Evolutionary conservation across 2,113 vertebrate species (phyloP), one percentile per base, ranked within the genome.

Genomic region (Tauraco erythrolophus): DNA sequence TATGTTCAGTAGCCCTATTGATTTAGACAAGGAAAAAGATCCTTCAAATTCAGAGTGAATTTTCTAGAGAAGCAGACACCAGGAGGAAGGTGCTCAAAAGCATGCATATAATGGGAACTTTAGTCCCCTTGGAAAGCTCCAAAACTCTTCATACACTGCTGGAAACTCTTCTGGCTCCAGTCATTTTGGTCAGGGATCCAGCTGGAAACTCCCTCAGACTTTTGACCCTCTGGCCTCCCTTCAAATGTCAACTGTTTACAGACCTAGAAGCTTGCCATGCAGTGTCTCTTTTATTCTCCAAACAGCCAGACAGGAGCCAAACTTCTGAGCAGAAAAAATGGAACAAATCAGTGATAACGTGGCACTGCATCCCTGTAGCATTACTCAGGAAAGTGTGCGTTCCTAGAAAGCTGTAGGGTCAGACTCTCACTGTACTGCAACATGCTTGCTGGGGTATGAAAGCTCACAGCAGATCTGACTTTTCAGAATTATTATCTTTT

Each of bases 281-380:
- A 54, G 27, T 15, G 88, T 18, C 41, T 81, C 27, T 79, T 68
- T 48, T 9, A n/a, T 6, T 21, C 48, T 69, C 70, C 31, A 27
- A 68, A n/a, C 6, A 77, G 41, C 35, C 57, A 68, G 35, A 11
- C 19, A 78, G 45, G 33, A 62, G 72, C 10, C 11, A 56, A 95
- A 85, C 4, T 28, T 35, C 14, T 7, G 58, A 71, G 60, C 62
- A 77, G 54, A 10, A 4, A 45, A 33, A 41, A 39, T 1, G 25
- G n/a, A 48, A 30, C 54, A 7, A 45, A 27, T 1, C 41, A 24
- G 41, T 10, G 37, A 3, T 10, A 41, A 35, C 0, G 5, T 2
- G 7, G 58, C 45, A 5, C 1, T 7, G 54, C 4, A 2, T 18
- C 45, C 70, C 33, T 0, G 0, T 0, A 9, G 27, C 1, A 18